Evolutionary conservation across 2,888 invertebrate genomes (phyloP), one percentile per base, ranked within the genome.

Genomic region (Pedicia rivosa): DNA sequence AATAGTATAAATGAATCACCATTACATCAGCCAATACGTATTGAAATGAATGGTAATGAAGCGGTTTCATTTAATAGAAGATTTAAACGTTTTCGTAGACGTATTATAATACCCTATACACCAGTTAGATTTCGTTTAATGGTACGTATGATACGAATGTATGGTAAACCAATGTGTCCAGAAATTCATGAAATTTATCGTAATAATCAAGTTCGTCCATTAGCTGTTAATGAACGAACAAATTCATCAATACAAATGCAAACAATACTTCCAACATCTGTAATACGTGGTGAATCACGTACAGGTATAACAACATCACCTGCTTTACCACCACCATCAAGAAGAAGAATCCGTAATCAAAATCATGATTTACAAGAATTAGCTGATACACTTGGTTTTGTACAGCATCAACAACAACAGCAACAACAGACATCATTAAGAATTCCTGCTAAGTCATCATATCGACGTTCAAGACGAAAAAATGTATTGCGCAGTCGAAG

Each of bases 351-450:
- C 16, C 62, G 60, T 38, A 64, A 57, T 50, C 63, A 58, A 43
- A 62, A 62, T 17, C n/a, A n/a, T n/a, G 60, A 58, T 43, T 52
- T 70, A 42, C 66, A 67, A 48, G 70, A 70, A 42, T 54, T 72
- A 38, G 67, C 68, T 42, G 70, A 70, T 45, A 59, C 68, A 14
- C 52, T 72, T 41, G 66, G 68, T 7, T 65, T 66, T 40, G 58
- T 63, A 10, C 57, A 57, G 40, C 55, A 55, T 37, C 24, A 27
- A 26, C 27, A 22, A 37, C 20, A 34, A n/a, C 24, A 31, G 8
- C 16, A 27, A 16, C 20, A 12, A 35, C 39, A 33, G 39, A 40
- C 31, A 33, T 46, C 50, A 50, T 61, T 48, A 16, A 28, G 33
- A 5, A 46, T 48, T 1, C 36, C 54, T 19, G 50, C 25, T 24